Evolutionary conservation across 1,140 invertebrate species (phyloP), one percentile per base, ranked within the genome.

Genomic region (Sitobion miscanthi): DNA sequence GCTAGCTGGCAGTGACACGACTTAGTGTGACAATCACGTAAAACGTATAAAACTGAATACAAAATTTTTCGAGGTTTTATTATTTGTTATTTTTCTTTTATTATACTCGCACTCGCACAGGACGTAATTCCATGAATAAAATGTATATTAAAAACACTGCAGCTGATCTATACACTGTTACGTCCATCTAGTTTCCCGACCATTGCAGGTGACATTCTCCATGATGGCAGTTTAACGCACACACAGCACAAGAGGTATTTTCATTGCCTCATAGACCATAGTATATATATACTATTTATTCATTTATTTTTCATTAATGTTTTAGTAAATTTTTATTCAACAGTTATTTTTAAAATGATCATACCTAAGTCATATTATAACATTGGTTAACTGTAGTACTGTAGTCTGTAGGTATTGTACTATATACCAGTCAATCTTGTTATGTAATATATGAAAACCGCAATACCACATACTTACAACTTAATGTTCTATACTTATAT

Each of bases 21-120:
- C 47, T 88, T 88, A 52, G 86, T 52, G 86, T 52, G 86, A 52
- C 86, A 52, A 88, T 52, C 47, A 88, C 86, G 47, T 88, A 52
- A 52, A 52, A 47, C 23, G 25, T 49, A 47, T 87, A 47, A 47
- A 87, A 87, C 45, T 17, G 25, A 47, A n/a, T 87, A n/a, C 5
- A 47, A 45, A n/a, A 49, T 52, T 49, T 20, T n/a, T 49, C 30
- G 47, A 49, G 30, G 20, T 88, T 49, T n/a, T n/a, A 47, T 88
- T 49, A 88, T 88, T 88, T 88, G 4, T 85, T 49, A 20, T 35
- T 52, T 54, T 11, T 52, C 8, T 54, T 38, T 38, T 54, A 52
- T 89, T 54, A 47, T 88, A 35, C 7, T 17, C 23, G 52, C 6
- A 9, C 8, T 42, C 42, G 42, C 83, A 14, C 30, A 7, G 7